Evolutionary conservation across 2,113 vertebrate genomes (phyloP), one percentile per base, ranked within the genome.

Genomic region (Labeo rohita): DNA sequence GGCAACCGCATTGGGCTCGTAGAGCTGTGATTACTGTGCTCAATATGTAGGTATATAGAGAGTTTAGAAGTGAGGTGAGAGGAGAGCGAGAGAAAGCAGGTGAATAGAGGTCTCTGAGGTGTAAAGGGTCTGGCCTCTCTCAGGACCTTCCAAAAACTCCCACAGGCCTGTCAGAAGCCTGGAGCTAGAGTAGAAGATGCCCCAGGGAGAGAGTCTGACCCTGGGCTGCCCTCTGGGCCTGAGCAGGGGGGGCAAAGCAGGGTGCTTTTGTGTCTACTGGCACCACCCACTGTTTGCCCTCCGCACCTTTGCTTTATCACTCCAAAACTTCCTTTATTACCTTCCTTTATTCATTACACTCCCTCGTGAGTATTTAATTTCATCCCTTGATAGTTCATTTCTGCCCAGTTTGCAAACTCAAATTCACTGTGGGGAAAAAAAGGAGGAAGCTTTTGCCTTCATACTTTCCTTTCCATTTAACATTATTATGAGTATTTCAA

Each of bases 101-200:
- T 74, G 77, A 86, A 80, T 63, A 73, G 68, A 78, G 83, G 72
- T 61, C 73, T 63, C 15, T 34, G 49, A 63, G 74, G 85, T 39
- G 43, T 77, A 52, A 77, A 43, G 61, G 72, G 52, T 73, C 76
- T 82, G 56, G 85, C 83, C 77, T 80, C 88, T 92, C 90, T 89
- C 90, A 92, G 88, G 89, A 88, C 90, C 90, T 85, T 45, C 76
- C 59, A 88, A 77, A 73, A 66, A 84, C 75, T 83, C 45, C 81
- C 72, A 74, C 15, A 91, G 87, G 81, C 84, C 80, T 54, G 70
- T 73, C 80, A 80, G 68, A 86, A 87, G 83, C 88, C 84, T 74
- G 52, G 74, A 68, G 63, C 72, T 81, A 15, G 39, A 86, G 66
- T 78, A 88, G 80, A 56, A 85, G 84, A 76, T 85, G 50, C 45